Percentiles rank a stretch among this genome's conserved stretches.
phyloP scores from a whole-genome alignment of 2,113 vertebrate genomes.

The Camarhynchus parvulus region DNA sequence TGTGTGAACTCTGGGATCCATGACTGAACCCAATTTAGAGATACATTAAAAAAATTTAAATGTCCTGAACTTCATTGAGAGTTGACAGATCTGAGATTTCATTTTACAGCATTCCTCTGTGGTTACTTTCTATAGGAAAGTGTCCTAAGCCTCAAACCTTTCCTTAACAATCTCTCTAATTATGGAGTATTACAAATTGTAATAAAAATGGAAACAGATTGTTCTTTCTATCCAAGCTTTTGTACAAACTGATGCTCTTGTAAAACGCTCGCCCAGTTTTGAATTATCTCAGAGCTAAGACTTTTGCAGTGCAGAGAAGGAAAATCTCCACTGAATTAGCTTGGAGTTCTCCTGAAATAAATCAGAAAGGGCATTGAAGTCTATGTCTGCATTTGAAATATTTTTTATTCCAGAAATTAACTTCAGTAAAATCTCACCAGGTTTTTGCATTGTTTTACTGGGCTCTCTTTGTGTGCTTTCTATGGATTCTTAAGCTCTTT shows the following conservation, averaged over 20 bases:
- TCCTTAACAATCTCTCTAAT: neutral
- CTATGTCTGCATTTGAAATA: neutral
- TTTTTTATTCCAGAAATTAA: neutral
- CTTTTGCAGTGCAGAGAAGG: neutral
- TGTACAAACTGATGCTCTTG: neutral
- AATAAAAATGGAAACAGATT: neutral
- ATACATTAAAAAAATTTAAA: neutral
- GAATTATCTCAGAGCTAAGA: neutral
- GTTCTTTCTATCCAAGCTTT: neutral
- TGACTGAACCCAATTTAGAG: neutral
- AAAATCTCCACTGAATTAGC: neutral
- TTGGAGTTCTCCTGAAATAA: neutral
- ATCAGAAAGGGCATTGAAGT: neutral
- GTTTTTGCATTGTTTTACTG: neutral
- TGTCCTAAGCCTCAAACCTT: neutral
- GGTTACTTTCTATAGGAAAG: neutral
- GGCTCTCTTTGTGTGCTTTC: neutral
- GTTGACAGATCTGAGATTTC: neutral
- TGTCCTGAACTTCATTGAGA: neutral
- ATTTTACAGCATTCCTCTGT: neutral
- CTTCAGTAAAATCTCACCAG: neutral
- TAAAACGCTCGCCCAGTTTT: neutral
- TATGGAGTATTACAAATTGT: neutral
- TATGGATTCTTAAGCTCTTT: neutral
- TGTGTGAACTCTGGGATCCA: neutral